Base-by-base conservation (phyloP, 2,888 invertebrate species). In the Drosophila macrospina region DNA sequence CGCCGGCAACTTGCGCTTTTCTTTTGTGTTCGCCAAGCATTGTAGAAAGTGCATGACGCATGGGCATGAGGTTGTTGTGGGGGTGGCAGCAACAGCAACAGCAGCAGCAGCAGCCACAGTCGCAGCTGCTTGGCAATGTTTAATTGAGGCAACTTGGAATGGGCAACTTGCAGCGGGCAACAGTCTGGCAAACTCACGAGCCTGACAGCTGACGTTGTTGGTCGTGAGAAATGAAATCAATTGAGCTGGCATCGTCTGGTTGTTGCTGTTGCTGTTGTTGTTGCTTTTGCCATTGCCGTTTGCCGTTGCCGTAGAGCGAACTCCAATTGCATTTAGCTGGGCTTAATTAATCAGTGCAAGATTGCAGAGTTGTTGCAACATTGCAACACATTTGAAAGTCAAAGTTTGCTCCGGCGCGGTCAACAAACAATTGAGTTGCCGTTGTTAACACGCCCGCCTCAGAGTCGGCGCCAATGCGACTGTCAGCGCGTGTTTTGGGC, bases 201-300 rank as follows among this genome's bases (percentile, higher is more conserved):
- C 48, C 68, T 60, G 76, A 73, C 76, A 78, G 63, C 69, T 63
- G 65, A 66, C 65, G 76, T 67, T 44, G 67, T 52, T 48, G 51
- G 48, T 83, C 85, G 65, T 83, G 83, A 85, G 83, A 87, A 84
- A 81, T 85, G 61, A 74, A 87, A 83, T 86, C 87, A 84, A 82
- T 82, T 82, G 86, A 81, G 71, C 54, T 83, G 70, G 47, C 62
- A 62, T 54, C 44, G 54, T 50, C n/a, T 37, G 28, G 20, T 20
- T 20, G 1, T 6, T 4, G 36, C 5, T 32, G 37, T 32, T 10
- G 41, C 13, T 16, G 56, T 57, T 42, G 56, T 52, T 47, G 63
- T 70, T n/a, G 41, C n/a, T n/a, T n/a, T n/a, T n/a, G n/a, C n/a
- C n/a, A n/a, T n/a, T n/a, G n/a, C n/a, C n/a, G n/a, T n/a, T 41